Percentiles rank a stretch among this genome's conserved stretches.
Conservation (phyloP, 2,797 vertebrate species). For the Lagodon rhomboides region DNA sequence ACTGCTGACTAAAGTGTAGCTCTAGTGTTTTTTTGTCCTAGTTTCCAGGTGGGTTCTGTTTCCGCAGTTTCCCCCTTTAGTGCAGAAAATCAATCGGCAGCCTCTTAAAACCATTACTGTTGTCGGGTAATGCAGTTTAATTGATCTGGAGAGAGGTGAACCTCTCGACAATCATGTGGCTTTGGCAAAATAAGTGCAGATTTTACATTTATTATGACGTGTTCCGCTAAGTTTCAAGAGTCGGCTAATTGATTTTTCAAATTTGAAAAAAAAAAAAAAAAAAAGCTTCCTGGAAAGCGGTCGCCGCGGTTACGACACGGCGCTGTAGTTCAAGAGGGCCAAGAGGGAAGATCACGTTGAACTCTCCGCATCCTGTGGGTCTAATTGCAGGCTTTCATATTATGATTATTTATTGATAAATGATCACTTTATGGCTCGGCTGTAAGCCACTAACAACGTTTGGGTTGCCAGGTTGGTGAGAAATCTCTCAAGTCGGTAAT, state of each 20-base stretch:
- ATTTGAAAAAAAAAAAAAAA: too few species aligned
- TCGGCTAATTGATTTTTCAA: neutral
- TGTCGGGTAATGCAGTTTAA: constrained; percentile 4
- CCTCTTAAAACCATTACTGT: constrained; percentile 6
- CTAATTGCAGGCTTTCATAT: neutral
- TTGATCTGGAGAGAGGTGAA: constrained; percentile 5
- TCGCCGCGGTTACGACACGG: neutral
- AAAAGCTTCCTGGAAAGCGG: neutral
- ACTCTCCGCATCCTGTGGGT: neutral
- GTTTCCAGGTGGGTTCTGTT: neutral
- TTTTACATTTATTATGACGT: constrained; percentile 2
- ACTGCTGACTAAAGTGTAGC: constrained; percentile 1
- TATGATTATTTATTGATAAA: neutral
- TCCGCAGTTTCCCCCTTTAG: neutral
- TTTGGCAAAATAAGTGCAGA: constrained; percentile 6
- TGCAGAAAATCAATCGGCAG: constrained; percentile 22
- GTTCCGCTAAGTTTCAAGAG: neutral
- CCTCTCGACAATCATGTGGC: neutral
- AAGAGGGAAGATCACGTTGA: neutral
- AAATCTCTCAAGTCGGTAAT: neutral
- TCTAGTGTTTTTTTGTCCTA: neutral
- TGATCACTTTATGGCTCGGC: neutral
- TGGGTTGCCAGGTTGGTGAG: neutral
- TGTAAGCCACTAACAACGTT: neutral
- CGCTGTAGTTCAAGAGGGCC: neutral